Base-by-base conservation (phyloP, 1,140 invertebrate genomes). In the Dolichoris vasculosae region DNA sequence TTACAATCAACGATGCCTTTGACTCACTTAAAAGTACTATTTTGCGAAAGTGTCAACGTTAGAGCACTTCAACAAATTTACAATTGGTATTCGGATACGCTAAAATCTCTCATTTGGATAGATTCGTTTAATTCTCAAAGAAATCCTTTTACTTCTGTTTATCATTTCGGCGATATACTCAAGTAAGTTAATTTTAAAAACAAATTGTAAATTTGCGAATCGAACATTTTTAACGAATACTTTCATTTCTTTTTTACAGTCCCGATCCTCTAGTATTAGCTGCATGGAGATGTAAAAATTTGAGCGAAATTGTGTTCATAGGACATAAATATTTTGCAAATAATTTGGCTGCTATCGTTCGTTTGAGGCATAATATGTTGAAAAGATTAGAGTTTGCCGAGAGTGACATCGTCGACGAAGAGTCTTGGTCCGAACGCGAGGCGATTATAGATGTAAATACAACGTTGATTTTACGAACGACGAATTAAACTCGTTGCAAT, bases 241-340 rank as follows among this genome's bases (percentile, higher is more conserved):
- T 43, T 48, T 48, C 76, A 86, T 79, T 73, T 84, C 48, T 64
- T 15, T 64, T 89, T 89, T 90, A 87, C 91, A 92, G 94, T 75
- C 95, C 95, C 69, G 96, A 97, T 92, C 96, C 96, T 9, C 94
- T 97, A 85, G 95, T 97, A 7, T 95, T 97, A 93, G 92, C 96
- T 88, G 95, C 96, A 20, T 97, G 97, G 97, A 94, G 95, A 78
- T 97, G 96, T 90, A 93, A 92, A 67, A 94, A 95, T 77, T 94
- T 97, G 23, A 91, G 94, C 86, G 95, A 96, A 89, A 92, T 97
- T 40, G 95, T 96, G 75, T 90, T 93, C 89, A 87, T 92, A 93
- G 95, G 96, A 67, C 95, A 96, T 88, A 94, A 94, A 87, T 95
- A 96, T 89, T 93, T 90, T 82, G 94, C 94, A 85, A 93, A 96